Conservation (phyloP, 2,113 vertebrate genomes). For the Columba livia region DNA sequence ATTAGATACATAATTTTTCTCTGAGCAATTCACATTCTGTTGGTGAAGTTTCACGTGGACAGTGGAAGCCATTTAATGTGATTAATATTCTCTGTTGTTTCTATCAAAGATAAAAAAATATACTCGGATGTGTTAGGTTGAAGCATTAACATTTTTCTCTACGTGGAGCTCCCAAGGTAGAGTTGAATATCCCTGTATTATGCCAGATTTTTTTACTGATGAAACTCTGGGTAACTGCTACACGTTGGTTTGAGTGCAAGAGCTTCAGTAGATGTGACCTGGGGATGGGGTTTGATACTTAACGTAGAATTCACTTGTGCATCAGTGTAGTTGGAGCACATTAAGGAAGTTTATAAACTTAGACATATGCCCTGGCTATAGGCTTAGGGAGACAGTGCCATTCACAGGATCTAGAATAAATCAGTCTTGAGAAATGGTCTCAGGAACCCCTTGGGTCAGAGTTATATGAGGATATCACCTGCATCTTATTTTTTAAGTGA, state of each 20-base stretch:
- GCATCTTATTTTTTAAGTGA: not conserved
- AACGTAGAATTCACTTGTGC: not conserved
- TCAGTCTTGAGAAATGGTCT: not conserved
- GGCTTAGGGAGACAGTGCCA: not conserved
- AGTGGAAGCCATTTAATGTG: not conserved
- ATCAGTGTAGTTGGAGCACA: not conserved
- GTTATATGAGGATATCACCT: not conserved
- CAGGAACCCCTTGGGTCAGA: not conserved
- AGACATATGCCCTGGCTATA: rapidly evolving
- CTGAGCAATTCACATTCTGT: not conserved
- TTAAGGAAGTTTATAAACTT: not conserved
- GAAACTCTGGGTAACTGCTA: not conserved
- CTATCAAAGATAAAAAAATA: not conserved
- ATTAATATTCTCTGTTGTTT: not conserved
- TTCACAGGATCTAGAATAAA: not conserved
- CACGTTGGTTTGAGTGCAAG: not conserved
- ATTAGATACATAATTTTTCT: not conserved
- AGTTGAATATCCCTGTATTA: not conserved
- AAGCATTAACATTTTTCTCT: not conserved
- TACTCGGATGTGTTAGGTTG: not conserved
- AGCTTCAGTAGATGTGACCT: not conserved
- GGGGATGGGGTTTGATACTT: not conserved
- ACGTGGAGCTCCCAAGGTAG: not conserved
- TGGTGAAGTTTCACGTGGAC: not conserved
- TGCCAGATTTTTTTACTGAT: not conserved